Percentiles rank a stretch among this genome's conserved stretches.
Evolutionary conservation across 2,113 vertebrate genomes (phyloP).

Genomic region (Sula dactylatra): DNA sequence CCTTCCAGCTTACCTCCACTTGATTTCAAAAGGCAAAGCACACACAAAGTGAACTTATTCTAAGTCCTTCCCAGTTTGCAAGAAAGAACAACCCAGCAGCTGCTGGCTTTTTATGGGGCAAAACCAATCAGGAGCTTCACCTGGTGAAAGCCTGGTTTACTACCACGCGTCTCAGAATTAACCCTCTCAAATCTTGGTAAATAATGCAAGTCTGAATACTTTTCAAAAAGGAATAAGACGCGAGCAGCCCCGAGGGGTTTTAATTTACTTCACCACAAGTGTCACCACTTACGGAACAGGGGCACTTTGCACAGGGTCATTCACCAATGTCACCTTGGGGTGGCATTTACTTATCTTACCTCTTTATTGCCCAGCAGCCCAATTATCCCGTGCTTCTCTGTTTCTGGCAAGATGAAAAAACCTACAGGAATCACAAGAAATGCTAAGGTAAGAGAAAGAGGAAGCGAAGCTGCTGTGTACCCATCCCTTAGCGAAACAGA

Average conservation of each 20-base stretch:
- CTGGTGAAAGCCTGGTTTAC: neutral
- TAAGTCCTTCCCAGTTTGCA: neutral
- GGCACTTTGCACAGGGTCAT: neutral
- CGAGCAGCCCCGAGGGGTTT: neutral
- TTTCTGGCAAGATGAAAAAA: neutral
- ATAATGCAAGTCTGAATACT: neutral
- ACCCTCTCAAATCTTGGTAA: neutral
- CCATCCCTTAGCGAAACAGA: neutral
- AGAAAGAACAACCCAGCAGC: fast-evolving
- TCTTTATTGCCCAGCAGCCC: neutral
- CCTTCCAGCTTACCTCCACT: neutral
- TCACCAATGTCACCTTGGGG: fast-evolving
- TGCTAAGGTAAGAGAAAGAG: neutral
- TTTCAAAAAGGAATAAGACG: neutral
- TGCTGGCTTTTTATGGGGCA: neutral
- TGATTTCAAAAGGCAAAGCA: neutral
- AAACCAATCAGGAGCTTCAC: neutral
- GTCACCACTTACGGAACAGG: neutral
- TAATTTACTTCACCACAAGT: neutral
- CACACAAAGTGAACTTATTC: fast-evolving
- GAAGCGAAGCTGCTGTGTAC: neutral
- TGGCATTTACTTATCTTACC: fast-evolving
- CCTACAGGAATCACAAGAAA: neutral
- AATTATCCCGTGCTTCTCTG: fast-evolving
- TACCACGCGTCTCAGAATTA: neutral